Base-by-base conservation (phyloP, 2,888 invertebrate genomes). In the Tholera decimalis region DNA sequence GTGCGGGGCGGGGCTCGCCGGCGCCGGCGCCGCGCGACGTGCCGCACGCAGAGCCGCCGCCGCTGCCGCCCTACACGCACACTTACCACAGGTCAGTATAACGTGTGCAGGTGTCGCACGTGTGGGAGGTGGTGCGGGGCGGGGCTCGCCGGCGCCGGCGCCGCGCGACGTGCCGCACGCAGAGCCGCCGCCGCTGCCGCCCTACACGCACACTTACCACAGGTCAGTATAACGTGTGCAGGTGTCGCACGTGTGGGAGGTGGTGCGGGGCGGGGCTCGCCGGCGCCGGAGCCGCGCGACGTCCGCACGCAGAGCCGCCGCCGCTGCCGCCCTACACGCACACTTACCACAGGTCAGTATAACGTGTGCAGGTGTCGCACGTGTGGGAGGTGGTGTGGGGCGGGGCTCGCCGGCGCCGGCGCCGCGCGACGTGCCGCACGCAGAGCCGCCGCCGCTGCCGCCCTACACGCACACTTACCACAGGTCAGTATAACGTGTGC, bases 251-350 rank as follows among this genome's bases (percentile, higher is more conserved):
- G n/a, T n/a, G n/a, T n/a, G n/a, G n/a, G n/a, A n/a, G n/a, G n/a
- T n/a, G n/a, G n/a, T n/a, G n/a, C n/a, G n/a, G n/a, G n/a, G n/a
- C n/a, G n/a, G n/a, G n/a, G n/a, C n/a, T n/a, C n/a, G n/a, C n/a
- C n/a, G n/a, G n/a, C 83, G 73, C 67, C 62, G 2, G 62, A 53
- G 20, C 73, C 68, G 47, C 67, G 68, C 74, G 77, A 73, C 58
- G 73, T 62, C 77, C 82, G 2, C 79, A 77, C 65, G 76, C 76
- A 47, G 82, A 80, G 33, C 81, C 83, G 33, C 80, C 81, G 11
- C 77, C 69, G 20, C 66, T 73, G 56, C 83, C 80, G 46, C 77
- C 80, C n/a, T 80, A 83, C 72, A 79, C 66, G 37, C 81, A 72
- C 43, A 63, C 67, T 0, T 67, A n/a, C 24, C 33, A 33, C 39